These are phyloP conservation scores for Platypus cylindrus DNA, from an alignment of 2,888 invertebrate species.

Conservation along the genomic window DNA sequence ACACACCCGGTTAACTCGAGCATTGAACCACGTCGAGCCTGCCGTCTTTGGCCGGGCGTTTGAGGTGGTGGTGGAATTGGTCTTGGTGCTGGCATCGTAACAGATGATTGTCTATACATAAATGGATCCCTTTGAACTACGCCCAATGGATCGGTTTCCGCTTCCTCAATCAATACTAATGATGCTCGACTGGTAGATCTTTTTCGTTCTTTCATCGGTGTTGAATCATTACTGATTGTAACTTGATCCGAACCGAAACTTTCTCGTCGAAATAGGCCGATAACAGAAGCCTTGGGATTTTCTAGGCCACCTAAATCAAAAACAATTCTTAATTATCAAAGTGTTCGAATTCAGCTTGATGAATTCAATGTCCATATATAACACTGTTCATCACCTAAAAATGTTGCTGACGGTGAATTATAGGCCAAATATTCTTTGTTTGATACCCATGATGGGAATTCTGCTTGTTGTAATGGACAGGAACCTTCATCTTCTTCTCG, in stretches of 20 bases:
- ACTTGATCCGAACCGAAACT: constrained; percentile 62
- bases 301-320: constrained; percentile 60
- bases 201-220: constrained; percentile 32
- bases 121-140: constrained; percentile 22
- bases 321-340: not conserved
- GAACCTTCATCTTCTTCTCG: constrained; percentile 62
- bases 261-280: constrained; percentile 77
- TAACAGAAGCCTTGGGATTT: constrained; percentile 80
- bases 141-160: constrained; percentile 31
- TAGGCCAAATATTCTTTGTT: constrained; percentile 89
- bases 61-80: constrained; percentile 39
- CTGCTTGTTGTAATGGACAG: constrained; percentile 52
- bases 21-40: constrained; percentile 68
- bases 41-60: constrained; percentile 50
- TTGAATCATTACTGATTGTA: constrained; percentile 36
- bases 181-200: constrained; percentile 31
- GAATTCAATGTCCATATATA: no score
- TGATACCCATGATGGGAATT: constrained; percentile 91
- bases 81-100: constrained; percentile 4
- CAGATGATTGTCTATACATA: constrained; percentile 6
- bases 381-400: constrained; percentile 71
- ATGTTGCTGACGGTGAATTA: constrained; percentile 82
- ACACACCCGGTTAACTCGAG: constrained; percentile 67
- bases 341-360: not conserved
- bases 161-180: constrained; percentile 49